Conservation (phyloP, 2,888 invertebrate genomes). For the Tenthredo distinguenda region DNA sequence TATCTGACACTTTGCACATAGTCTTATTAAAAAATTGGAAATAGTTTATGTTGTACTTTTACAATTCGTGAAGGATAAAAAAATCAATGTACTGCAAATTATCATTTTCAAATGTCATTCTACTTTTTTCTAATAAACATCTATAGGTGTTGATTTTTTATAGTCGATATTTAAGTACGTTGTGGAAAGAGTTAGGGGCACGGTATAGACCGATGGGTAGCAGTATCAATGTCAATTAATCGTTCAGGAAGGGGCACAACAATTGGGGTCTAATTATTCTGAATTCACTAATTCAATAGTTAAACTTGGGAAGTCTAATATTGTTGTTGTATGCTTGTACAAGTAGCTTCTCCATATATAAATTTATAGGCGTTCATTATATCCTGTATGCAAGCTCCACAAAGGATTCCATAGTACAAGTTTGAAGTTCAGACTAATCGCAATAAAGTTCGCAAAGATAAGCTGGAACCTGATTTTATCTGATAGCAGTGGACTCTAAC, state of each 20-base stretch:
- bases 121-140: constrained; percentile 40
- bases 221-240: constrained; percentile 24
- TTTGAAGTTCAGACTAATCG: not conserved
- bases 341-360: not conserved
- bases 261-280: constrained; percentile 39
- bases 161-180: constrained; percentile 6
- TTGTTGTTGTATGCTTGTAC: constrained; percentile 26
- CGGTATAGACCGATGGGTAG: constrained; percentile 24
- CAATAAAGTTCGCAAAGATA: not conserved
- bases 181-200: constrained; percentile 33
- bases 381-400: not conserved
- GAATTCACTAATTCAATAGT: constrained; percentile 31
- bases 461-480: not conserved
- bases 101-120: constrained; percentile 16
- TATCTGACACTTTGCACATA: not conserved
- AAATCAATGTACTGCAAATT: not conserved
- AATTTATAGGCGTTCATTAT: constrained; percentile 16
- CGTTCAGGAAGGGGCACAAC: constrained; percentile 43
- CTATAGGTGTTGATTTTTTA: not conserved
- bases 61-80: not conserved
- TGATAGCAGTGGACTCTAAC: not conserved
- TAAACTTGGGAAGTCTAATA: constrained; percentile 36
- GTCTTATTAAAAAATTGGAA: not conserved
- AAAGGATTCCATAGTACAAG: not conserved
- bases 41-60: not conserved